Evolutionary conservation across 2,888 invertebrate genomes (phyloP), one percentile per base, ranked within the genome.

Genomic region (Phalera bucephala): DNA sequence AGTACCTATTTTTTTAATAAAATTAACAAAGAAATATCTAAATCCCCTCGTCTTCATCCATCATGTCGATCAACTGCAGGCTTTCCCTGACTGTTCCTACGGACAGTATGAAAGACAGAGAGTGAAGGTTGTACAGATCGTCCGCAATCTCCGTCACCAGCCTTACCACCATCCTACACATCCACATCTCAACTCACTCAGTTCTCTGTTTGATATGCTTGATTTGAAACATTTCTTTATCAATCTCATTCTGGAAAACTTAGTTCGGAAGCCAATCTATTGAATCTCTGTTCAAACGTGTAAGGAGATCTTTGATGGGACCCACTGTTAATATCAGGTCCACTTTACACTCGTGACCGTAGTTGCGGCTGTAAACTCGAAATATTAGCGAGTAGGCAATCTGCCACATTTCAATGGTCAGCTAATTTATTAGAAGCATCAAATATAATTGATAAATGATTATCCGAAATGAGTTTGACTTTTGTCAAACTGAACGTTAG

Each of bases 361-460:
- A 75, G 50, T 74, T 72, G 40, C 60, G 73, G 50, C 68, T 81
- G 55, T 72, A 80, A 28, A 83, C 61, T 58, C 76, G 65, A 49
- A 86, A 80, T 61, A 88, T 81, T 40, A 87, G 58, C 8, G 84
- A 86, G 62, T 87, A 89, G 61, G 86, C 83, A 55, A 88, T 81
- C 64, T 85, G 82, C 88, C 88, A 89, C 88, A 89, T 89, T 68
- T 78, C 80, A 70, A 40, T 31, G 28, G 11, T 32, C 36, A 27
- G 15, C 48, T 40, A 48, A 44, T 50, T 55, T 42, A 22, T 50
- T 45, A 27, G 38, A 28, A 44, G 31, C 54, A 55, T 58, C 22
- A 45, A 61, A 46, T 31, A 36, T 20, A 17, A n/a, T 40, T 43
- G 21, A 40, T 21, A 33, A 36, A 50, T 41, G 33, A 27, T 8